A percentile compares a stretch with the other conserved stretches of the same genome.
Conservation (phyloP, 2,113 vertebrate genomes). For the Chaetops frenatus region DNA sequence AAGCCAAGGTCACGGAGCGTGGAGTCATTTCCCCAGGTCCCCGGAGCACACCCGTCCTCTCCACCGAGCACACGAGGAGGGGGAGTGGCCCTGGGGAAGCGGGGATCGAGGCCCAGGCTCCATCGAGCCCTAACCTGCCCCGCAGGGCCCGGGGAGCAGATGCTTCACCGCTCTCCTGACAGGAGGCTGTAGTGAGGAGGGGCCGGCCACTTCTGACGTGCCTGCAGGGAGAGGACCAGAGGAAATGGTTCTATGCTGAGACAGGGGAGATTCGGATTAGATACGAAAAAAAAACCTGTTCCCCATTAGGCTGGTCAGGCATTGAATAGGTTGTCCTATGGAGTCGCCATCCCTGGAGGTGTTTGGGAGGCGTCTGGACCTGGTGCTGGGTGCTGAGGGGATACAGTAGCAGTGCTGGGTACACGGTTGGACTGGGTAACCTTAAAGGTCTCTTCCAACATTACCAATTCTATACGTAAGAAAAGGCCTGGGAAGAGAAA, state of each 20-base stretch:
- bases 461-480: not conserved
- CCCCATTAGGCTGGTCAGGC: too few relatives aligned
- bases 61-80: not conserved
- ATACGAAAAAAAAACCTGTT: not conserved
- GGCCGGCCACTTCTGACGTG: not conserved
- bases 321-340: not conserved
- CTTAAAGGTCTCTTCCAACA: not conserved
- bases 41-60: not conserved
- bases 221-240: not conserved
- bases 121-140: too few relatives aligned
- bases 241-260: not conserved
- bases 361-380: not conserved
- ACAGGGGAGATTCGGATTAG: not conserved
- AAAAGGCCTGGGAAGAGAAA: not conserved
- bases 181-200: accelerated
- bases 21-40: not conserved
- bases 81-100: too few relatives aligned
- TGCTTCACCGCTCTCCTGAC: not conserved
- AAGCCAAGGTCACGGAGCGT: not conserved
- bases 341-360: not conserved
- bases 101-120: too few relatives aligned
- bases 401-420: not conserved
- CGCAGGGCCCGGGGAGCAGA: too few relatives aligned
- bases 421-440: too few relatives aligned
- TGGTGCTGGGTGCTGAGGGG: not conserved